Conservation (phyloP, 2,888 invertebrate genomes). For the Timandra comae region DNA sequence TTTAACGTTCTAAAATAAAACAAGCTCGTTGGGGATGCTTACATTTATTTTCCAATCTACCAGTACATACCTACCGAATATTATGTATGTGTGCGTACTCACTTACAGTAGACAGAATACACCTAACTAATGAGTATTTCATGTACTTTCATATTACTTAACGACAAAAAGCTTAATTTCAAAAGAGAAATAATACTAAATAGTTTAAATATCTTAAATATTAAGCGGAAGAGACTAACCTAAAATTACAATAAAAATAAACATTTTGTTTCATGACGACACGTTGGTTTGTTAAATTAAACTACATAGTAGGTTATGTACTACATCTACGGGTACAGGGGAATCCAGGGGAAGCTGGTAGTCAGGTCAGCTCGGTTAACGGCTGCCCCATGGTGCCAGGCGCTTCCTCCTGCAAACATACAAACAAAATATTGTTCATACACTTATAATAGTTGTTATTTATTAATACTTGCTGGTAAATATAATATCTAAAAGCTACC, state of each 20-base stretch:
- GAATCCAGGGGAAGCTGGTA: too few relatives aligned
- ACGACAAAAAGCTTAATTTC: conserved; percentile 33
- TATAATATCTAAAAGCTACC: too few relatives aligned
- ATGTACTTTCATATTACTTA: conserved; percentile 51
- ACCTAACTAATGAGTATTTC: conserved; percentile 67
- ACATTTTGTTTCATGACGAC: conserved; percentile 48
- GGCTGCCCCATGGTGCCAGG: conserved; percentile 57
- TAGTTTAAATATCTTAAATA: conserved; percentile 17
- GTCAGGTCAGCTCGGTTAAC: conserved; percentile 14
- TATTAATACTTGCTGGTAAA: too few relatives aligned
- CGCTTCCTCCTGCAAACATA: conserved; percentile 58
- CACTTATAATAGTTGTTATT: too few relatives aligned
- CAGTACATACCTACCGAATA: conserved; percentile 22
- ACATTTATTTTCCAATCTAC: conserved; percentile 26
- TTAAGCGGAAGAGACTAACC: conserved; percentile 18
- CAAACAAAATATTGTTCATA: conserved; percentile 6
- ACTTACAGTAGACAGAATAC: conserved; percentile 30
- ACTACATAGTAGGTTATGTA: conserved; percentile 3
- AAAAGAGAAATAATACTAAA: conserved; percentile 26
- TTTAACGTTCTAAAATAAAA: conserved; percentile 26
- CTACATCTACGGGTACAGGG: not conserved
- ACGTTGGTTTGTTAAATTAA: conserved; percentile 31
- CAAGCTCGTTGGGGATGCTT: conserved; percentile 14
- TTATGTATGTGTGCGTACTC: conserved; percentile 52
- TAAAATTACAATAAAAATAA: conserved; percentile 8